phyloP scores from a whole-genome alignment of 2,797 vertebrate genomes.

The Lithobates sylvaticus region DNA sequence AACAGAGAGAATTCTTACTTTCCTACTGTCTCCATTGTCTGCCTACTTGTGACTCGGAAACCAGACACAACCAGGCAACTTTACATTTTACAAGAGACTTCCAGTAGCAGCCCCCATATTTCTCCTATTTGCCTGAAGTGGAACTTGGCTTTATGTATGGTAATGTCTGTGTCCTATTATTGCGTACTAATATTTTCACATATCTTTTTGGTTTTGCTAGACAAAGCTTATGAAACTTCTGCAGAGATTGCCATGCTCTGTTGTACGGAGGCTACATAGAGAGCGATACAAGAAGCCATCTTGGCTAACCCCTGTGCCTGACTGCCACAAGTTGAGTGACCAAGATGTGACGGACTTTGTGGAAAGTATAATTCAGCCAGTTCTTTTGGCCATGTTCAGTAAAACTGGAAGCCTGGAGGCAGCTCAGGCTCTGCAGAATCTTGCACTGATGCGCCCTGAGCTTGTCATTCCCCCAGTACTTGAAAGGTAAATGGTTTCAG shows the following conservation, averaged over 20 bases:
- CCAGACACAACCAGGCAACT: no score
- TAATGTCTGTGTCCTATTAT: no score
- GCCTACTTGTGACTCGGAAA: no score
- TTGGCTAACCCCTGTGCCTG: slow-evolving; percentile 92
- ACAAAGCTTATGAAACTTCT: slow-evolving; percentile 98
- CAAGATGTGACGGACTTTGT: slow-evolving; percentile 94
- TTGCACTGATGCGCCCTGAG: slow-evolving; percentile 94
- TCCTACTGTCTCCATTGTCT: no score
- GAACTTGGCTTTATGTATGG: no score
- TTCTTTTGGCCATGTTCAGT: slow-evolving; percentile 97
- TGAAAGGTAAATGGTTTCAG: slow-evolving; percentile 84
- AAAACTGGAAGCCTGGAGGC: slow-evolving; percentile 97
- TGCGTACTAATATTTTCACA: no score
- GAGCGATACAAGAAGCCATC: slow-evolving; percentile 91
- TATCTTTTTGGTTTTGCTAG: slow-evolving; percentile 69
- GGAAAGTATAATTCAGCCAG: slow-evolving; percentile 94
- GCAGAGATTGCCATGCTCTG: slow-evolving; percentile 88
- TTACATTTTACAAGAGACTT: no score
- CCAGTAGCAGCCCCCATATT: no score
- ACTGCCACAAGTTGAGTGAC: slow-evolving; percentile 93
- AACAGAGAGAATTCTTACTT: no score
- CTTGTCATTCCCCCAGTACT: slow-evolving; percentile 96
- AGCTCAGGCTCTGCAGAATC: slow-evolving; percentile 95
- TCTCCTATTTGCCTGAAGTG: no score
- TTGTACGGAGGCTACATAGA: slow-evolving; percentile 92